Base-by-base conservation (phyloP, 2,888 invertebrate species). In the Danaus chrysippus region DNA sequence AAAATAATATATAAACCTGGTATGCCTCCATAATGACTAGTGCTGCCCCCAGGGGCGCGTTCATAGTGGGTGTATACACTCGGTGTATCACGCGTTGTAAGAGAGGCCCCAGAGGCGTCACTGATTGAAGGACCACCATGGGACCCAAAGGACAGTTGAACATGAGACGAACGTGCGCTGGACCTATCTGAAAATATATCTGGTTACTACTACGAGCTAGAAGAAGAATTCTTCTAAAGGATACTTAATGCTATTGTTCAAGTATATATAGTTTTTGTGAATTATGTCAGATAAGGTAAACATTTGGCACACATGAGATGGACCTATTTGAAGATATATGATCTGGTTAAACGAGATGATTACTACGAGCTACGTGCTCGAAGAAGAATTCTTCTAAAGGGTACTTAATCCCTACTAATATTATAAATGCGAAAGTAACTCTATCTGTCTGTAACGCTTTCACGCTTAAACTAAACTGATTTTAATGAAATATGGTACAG, bases 61-160 rank as follows among this genome's bases (percentile, higher is more conserved):
- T 89, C 61, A 92, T 75, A 0, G 79, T 70, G 0, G 94, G 93
- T 0, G 94, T 93, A 82, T 94, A 97, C 68, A 97, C 91, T n/a
- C 94, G 86, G 76, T 97, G 97, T 0, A 94, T 91, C 0, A 97
- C 94, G 68, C 92, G 92, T 79, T 97, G 97, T 0, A 95, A 76
- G 49, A 96, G 78, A 0, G 97, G 96, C 12, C 94, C 94, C 3
- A 96, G 72, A 0, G 97, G 97, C 0, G 95, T 96, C 1, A 97
- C 94, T 0, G 94, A 94, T 79, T 97, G 97, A 0, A 95, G 80
- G 23, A 96, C 93, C 56, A 94, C 91, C 62, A 94, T 77, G 0
- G 91, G 84, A 0, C 95, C 94, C 9, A 95, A 78, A 0, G 91
- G 78, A 0, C 93, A 93, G 0, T 92, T 74, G 68, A 97, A 83